A percentile compares a stretch with the other conserved stretches of the same genome.
phyloP scores from a whole-genome alignment of 2,113 vertebrate species.

The Eubucco bourcierii region DNA sequence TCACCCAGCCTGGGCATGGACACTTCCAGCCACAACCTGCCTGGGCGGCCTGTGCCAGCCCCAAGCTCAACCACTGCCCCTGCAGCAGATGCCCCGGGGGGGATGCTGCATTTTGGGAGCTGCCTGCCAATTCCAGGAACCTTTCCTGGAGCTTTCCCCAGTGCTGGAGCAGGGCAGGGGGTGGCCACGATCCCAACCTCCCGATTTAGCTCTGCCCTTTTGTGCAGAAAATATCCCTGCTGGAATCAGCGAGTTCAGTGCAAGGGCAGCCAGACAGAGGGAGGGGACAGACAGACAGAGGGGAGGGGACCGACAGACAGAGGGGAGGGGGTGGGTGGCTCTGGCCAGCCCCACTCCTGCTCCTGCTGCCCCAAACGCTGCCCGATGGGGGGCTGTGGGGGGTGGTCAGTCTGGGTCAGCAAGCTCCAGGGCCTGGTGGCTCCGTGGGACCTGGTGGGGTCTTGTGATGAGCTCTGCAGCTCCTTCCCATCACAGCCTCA shows the following conservation, averaged over 20 bases:
- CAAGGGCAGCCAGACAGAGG: not conserved
- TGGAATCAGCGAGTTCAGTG: not conserved
- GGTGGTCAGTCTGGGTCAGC: accelerated
- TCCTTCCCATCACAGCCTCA: not conserved
- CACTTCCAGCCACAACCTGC: too few relatives aligned
- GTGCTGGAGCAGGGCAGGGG: not conserved
- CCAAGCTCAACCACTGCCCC: not conserved
- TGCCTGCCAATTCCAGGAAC: accelerated
- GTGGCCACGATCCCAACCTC: not conserved
- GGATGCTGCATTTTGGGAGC: not conserved
- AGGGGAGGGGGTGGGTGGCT: not conserved
- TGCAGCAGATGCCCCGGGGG: accelerated
- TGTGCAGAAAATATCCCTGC: constrained; percentile 3
- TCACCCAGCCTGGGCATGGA: too few relatives aligned
- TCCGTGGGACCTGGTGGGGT: accelerated
- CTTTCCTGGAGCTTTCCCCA: not conserved
- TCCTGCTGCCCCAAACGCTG: not conserved
- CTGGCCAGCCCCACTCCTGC: not conserved
- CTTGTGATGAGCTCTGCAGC: accelerated
- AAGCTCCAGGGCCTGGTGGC: not conserved
- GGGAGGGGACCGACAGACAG: not conserved
- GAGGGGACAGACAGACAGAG: accelerated
- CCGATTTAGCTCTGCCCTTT: constrained; percentile 49
- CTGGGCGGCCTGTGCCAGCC: too few relatives aligned
- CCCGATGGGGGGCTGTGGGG: not conserved